Percentiles rank a stretch among this genome's conserved stretches.
Evolutionary conservation across 2,888 invertebrate genomes (phyloP).

Genomic region (Heliconius ismenius): DNA sequence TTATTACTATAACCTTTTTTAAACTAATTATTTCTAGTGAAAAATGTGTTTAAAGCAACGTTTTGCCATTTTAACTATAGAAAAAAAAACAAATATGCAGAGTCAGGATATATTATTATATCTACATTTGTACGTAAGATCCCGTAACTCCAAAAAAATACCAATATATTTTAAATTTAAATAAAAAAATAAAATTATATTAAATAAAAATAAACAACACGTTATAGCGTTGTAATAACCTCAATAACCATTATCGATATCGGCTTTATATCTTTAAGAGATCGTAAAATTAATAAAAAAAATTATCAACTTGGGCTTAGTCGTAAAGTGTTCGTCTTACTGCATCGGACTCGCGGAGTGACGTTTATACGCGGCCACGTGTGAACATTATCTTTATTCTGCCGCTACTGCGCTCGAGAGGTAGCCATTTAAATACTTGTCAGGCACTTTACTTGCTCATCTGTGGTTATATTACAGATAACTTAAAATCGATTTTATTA

Average conservation of each 20-base stretch:
- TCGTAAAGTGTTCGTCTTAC: conserved; percentile 70
- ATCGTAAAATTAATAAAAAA: conserved; percentile 48
- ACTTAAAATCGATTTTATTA: conserved; percentile 34
- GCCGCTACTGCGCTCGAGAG: conserved; percentile 68
- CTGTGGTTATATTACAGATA: conserved; percentile 42
- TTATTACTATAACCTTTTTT: conserved; percentile 33
- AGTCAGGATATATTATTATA: background rate
- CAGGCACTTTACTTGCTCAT: conserved; percentile 16
- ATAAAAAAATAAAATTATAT: conserved; percentile 1
- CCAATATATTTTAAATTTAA: background rate
- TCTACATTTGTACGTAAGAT: background rate
- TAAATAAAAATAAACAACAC: conserved; percentile 26
- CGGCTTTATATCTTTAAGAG: conserved; percentile 30
- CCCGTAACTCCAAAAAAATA: background rate
- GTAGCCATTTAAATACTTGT: conserved; percentile 56
- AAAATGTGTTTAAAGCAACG: background rate
- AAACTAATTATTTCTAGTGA: conserved; percentile 1
- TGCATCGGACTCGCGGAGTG: conserved; percentile 67
- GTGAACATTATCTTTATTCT: conserved; percentile 81
- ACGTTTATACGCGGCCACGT: conserved; percentile 76
- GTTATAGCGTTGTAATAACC: conserved; percentile 29
- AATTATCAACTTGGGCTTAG: conserved; percentile 43
- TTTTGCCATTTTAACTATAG: background rate
- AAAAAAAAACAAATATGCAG: background rate
- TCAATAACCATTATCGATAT: conserved; percentile 28